A percentile compares a stretch with the other conserved stretches of the same genome.
phyloP scores from a whole-genome alignment of 2,888 invertebrate genomes.

The Coelopa pilipes region DNA sequence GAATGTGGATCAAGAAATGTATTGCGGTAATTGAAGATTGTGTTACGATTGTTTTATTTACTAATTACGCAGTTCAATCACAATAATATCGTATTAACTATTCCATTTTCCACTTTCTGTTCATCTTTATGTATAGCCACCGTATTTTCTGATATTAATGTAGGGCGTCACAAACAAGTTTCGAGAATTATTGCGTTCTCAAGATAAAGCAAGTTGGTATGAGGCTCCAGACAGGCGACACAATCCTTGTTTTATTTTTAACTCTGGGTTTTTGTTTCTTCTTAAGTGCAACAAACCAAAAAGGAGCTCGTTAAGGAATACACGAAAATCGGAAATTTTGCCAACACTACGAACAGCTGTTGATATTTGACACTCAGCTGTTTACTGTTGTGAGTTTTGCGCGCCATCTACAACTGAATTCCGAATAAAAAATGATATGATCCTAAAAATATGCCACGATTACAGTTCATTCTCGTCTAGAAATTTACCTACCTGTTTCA shows the following conservation, averaged over 20 bases:
- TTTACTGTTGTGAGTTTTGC: conserved; percentile 14
- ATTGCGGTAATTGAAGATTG: neutral
- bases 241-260: conserved; percentile 14
- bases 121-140: neutral
- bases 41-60: neutral
- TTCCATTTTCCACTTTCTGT: neutral
- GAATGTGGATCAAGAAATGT: neutral
- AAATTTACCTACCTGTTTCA: no score
- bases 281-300: neutral
- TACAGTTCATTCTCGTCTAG: no score
- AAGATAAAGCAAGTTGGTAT: neutral
- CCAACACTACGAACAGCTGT: conserved; percentile 31
- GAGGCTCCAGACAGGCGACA: conserved; percentile 19
- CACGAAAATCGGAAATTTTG: conserved; percentile 1
- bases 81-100: neutral
- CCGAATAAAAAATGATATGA: no score
- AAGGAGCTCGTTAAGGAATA: neutral
- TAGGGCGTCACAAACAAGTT: no score
- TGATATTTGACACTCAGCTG: neutral
- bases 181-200: no score
- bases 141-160: neutral
- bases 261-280: conserved; percentile 16
- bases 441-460: no score
- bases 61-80: conserved; percentile 1
- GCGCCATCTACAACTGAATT: neutral